Evolutionary conservation across 2,113 vertebrate species (phyloP).

Genomic region (Archocentrus centrarchus): DNA sequence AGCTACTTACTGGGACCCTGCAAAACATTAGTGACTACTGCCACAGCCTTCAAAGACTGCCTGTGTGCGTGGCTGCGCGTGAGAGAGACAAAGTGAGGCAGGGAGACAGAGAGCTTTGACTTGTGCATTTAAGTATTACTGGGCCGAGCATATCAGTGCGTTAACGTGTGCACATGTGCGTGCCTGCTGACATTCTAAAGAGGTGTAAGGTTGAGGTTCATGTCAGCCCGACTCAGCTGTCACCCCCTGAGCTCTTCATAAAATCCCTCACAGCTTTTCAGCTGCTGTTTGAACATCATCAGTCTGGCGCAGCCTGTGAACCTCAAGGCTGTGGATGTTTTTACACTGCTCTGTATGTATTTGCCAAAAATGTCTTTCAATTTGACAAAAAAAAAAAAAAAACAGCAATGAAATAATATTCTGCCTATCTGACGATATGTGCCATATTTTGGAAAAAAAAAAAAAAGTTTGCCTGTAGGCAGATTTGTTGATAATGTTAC

Average conservation of each 20-base stretch:
- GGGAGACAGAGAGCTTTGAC: constrained; percentile 6
- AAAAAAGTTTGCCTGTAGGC: not conserved
- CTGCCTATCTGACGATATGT: not conserved
- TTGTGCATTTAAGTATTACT: constrained; percentile 27
- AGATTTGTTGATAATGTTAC: not conserved
- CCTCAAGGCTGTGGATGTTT: constrained; percentile 29
- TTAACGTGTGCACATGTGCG: constrained; percentile 32
- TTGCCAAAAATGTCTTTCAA: not conserved
- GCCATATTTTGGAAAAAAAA: not conserved
- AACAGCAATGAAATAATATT: not conserved
- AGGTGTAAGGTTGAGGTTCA: constrained; percentile 76
- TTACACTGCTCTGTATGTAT: not conserved
- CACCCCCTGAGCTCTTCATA: constrained; percentile 73
- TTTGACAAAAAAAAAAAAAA: constrained; percentile 1
- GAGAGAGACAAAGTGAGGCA: constrained; percentile 17
- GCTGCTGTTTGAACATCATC: constrained; percentile 74
- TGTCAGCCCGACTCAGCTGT: constrained; percentile 69
- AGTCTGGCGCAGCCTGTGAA: constrained; percentile 51
- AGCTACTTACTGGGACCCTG: constrained; percentile 71
- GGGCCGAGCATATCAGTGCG: constrained; percentile 25
- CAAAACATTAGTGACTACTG: constrained; percentile 67
- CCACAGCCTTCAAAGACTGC: constrained; percentile 52
- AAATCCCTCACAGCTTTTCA: constrained; percentile 71
- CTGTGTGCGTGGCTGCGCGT: not conserved
- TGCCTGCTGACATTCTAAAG: constrained; percentile 69